Percentiles rank a stretch among this genome's conserved stretches.
These are phyloP conservation scores for Rhabdomys dilectus DNA, from an alignment of 2,113 vertebrate species.

Conservation along the genomic window DNA sequence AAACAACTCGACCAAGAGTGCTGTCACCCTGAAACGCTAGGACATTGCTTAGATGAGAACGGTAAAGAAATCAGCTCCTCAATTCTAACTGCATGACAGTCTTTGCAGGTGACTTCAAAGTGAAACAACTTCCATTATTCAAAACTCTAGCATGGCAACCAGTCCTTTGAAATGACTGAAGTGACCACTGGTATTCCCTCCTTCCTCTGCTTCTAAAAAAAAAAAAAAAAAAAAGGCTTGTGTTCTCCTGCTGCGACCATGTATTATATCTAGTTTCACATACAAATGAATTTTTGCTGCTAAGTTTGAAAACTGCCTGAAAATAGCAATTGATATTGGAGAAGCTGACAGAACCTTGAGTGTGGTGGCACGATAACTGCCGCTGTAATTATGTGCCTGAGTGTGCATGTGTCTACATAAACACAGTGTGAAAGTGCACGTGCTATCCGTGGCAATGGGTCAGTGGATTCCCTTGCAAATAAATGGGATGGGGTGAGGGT, in stretches of 20 bases:
- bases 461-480: conserved; percentile 47
- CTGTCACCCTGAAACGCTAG: background rate
- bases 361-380: conserved; percentile 37
- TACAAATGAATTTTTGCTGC: conserved; percentile 77
- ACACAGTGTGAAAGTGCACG: conserved; percentile 64
- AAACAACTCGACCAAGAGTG: background rate
- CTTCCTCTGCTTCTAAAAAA: background rate
- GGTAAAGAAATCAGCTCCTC: conserved; percentile 49
- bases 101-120: conserved; percentile 67
- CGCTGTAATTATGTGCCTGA: conserved; percentile 65
- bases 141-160: conserved; percentile 56
- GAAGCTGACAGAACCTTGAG: conserved; percentile 70
- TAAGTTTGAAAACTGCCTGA: conserved; percentile 80
- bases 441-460: conserved; percentile 1
- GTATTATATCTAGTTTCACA: conserved; percentile 76
- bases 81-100: background rate
- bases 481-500: background rate
- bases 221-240: conserved; percentile 1
- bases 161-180: conserved; percentile 64
- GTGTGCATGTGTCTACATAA: conserved; percentile 61
- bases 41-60: conserved; percentile 33
- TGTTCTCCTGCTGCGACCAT: conserved; percentile 62
- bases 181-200: conserved; percentile 53
- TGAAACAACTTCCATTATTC: conserved; percentile 66
- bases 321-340: conserved; percentile 79